Conservation (phyloP, 2,797 vertebrate species). For the Pseudocheirus occidentalis region DNA sequence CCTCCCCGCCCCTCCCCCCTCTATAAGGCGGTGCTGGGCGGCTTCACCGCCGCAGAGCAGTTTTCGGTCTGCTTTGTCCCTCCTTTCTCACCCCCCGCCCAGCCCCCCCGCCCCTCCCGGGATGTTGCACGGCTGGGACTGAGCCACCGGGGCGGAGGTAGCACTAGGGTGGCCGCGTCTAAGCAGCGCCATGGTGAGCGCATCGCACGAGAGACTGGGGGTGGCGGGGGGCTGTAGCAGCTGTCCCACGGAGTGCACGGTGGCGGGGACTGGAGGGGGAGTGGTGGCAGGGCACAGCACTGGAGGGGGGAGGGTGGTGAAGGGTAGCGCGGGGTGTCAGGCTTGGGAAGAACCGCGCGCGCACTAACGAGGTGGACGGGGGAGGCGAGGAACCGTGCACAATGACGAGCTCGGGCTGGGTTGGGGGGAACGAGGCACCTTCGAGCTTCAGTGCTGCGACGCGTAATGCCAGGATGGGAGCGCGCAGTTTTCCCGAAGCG, state of each 20-base stretch:
- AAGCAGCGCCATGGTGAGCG: conserved; percentile 72
- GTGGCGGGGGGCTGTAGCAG: neutral
- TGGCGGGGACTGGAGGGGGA: neutral
- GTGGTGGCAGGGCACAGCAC: conserved; percentile 38
- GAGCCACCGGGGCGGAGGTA: conserved; percentile 51
- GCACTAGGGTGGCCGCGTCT: conserved; percentile 24
- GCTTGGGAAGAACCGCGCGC: neutral
- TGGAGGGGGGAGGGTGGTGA: neutral
- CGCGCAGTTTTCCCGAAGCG: neutral
- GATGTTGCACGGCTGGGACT: conserved; percentile 3
- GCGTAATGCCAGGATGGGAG: neutral
- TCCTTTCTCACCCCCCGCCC: conserved; percentile 9
- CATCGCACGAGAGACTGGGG: neutral
- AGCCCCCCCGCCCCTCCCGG: neutral
- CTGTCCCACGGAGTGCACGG: neutral
- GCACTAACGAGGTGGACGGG: neutral
- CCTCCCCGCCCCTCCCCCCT: neutral
- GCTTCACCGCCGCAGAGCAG: conserved; percentile 57
- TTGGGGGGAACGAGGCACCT: neutral
- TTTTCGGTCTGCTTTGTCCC: conserved; percentile 29
- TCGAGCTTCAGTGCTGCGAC: neutral
- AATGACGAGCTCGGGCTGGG: no score
- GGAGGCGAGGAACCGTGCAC: neutral
- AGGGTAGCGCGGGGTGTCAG: conserved; percentile 22
- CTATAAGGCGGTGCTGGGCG: conserved; percentile 58